phyloP scores from a whole-genome alignment of 2,113 vertebrate species.

The Prietella phreatophila region DNA sequence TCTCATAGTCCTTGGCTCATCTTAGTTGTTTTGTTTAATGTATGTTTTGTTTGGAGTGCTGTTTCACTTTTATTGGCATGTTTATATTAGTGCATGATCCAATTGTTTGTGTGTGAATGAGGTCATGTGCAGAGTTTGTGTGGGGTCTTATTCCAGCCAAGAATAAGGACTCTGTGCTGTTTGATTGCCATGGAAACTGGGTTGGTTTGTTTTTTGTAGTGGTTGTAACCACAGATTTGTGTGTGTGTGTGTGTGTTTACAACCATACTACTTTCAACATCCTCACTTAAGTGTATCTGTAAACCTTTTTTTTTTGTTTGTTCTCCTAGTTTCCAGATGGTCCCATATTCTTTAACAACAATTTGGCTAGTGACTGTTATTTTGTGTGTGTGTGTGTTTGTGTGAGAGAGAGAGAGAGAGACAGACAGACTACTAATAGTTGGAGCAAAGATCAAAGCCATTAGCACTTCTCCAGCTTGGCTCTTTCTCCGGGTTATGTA shows the following conservation, averaged over 20 bases:
- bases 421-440: neutral
- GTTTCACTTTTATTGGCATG: slow-evolving; percentile 26
- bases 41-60: neutral
- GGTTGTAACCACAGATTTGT: slow-evolving; percentile 39
- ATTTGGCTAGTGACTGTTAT: neutral
- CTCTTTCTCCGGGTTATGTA: neutral
- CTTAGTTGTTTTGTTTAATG: neutral
- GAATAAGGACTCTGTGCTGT: slow-evolving; percentile 44
- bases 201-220: slow-evolving; percentile 36
- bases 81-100: slow-evolving; percentile 20
- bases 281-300: neutral
- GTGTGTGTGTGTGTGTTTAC: slow-evolving; percentile 5
- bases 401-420: neutral
- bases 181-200: slow-evolving; percentile 40
- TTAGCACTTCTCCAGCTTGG: slow-evolving; percentile 26
- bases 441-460: slow-evolving; percentile 29
- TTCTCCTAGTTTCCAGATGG: slow-evolving; percentile 61
- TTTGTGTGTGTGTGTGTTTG: neutral
- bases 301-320: neutral
- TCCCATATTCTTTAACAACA: slow-evolving; percentile 59
- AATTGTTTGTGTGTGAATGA: slow-evolving; percentile 9
- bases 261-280: neutral
- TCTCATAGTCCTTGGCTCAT: neutral
- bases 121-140: slow-evolving; percentile 40
- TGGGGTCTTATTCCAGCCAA: slow-evolving; percentile 50